These are phyloP conservation scores for Monopis laevigella DNA, from an alignment of 2,888 invertebrate genomes.

Conservation along the genomic window DNA sequence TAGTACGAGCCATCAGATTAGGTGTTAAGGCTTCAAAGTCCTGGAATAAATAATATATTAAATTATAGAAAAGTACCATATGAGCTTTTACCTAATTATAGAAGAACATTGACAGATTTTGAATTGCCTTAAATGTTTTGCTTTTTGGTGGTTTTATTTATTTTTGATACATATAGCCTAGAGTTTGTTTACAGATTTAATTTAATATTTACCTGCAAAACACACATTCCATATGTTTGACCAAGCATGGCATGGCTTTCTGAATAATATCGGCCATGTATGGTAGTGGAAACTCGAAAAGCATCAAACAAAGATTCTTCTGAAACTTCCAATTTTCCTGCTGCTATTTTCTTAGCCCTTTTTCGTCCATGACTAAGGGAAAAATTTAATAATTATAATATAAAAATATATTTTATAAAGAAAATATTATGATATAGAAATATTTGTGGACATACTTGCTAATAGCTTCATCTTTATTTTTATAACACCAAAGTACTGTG, in stretches of 20 bases:
- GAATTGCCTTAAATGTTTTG: no score
- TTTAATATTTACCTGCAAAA: constrained; percentile 78
- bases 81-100: no score
- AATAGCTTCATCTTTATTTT: constrained; percentile 89
- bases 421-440: neutral
- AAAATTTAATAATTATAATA: constrained; percentile 1
- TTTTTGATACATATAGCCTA: no score
- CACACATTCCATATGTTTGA: constrained; percentile 95
- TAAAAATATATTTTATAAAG: constrained; percentile 2
- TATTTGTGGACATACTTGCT: constrained; percentile 70
- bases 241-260: constrained; percentile 98
- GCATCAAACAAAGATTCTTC: constrained; percentile 97
- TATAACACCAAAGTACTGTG: constrained; percentile 98
- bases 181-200: no score
- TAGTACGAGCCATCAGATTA: constrained; percentile 93
- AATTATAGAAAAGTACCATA: no score
- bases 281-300: constrained; percentile 94
- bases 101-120: no score
- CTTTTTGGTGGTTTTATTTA: no score
- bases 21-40: constrained; percentile 98
- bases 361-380: constrained; percentile 86
- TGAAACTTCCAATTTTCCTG: constrained; percentile 87
- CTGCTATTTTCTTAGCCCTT: constrained; percentile 90
- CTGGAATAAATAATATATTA: no score
- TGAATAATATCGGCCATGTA: constrained; percentile 96